Base-by-base conservation (phyloP, 2,888 invertebrate genomes). In the Euclidia mi region DNA sequence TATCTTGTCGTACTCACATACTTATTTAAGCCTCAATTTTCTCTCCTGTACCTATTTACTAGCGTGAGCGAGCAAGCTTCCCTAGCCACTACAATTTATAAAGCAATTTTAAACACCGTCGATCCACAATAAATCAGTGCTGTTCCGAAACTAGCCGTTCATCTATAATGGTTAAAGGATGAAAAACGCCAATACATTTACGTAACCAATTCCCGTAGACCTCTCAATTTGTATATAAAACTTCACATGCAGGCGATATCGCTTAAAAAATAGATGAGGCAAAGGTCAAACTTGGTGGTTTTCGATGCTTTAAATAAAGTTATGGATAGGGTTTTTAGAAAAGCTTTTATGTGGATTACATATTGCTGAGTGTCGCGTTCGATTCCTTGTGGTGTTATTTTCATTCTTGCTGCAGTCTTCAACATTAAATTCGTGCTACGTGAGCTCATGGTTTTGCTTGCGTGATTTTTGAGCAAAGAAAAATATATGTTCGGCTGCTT, bases 161-260 rank as follows among this genome's bases (percentile, higher is more conserved):
- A 88, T 90, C 85, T 82, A 85, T 89, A 82, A 80, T 82, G 82
- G 77, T 75, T 80, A 76, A 78, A 76, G 82, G 78, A 80, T 84
- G 84, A 83, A 85, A 83, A 83, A 85, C 77, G 66, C 68, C 76
- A 74, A 79, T 82, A 79, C 65, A 72, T 76, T 72, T 61, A 50
- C 31, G 47, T 42, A 42, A 34, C 76, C 72, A 71, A 52, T 61
- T 56, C 70, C 63, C 52, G 49, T 51, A 41, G 65, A 74, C 9
- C 69, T 37, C 6, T 53, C 6, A 34, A 49, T 41, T 38, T 59
- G 17, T 55, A 61, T 41, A 14, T 40, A 31, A 10, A 20, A 42
- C 25, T 20, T 0, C 1, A 35, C 42, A 31, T 1, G 28, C 0
- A 11, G 35, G 11, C 9, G 17, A 10, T 7, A 35, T 29, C 37